Percentiles rank a stretch among this genome's conserved stretches.
Conservation (phyloP, 2,113 vertebrate genomes). For the Anolis carolinensis region DNA sequence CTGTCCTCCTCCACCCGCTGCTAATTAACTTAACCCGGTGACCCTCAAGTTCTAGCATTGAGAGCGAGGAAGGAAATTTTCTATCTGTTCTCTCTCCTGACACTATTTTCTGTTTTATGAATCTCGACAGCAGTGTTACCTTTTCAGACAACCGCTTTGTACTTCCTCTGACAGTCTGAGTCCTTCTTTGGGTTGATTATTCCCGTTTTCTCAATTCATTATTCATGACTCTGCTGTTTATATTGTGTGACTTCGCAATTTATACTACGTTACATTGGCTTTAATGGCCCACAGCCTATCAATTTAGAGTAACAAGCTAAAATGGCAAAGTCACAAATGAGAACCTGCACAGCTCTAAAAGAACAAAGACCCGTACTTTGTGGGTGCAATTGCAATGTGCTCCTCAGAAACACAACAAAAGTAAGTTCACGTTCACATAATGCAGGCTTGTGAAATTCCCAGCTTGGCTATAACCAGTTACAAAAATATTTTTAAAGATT, state of each 20-base stretch:
- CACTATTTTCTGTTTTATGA: background rate
- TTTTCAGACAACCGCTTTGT: background rate
- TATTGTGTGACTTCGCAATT: conserved; percentile 4
- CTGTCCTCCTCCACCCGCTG: background rate
- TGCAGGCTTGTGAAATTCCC: background rate
- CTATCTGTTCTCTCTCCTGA: background rate
- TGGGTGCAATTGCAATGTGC: background rate
- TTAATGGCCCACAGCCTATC: background rate
- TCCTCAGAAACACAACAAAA: background rate
- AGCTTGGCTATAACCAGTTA: background rate
- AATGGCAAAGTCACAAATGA: conserved; percentile 1
- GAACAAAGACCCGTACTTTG: background rate
- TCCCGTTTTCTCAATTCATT: conserved; percentile 11
- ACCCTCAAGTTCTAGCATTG: conserved; percentile 1
- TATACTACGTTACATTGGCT: background rate
- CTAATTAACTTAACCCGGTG: background rate
- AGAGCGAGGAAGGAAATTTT: conserved; percentile 8
- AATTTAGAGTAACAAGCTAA: conserved; percentile 12
- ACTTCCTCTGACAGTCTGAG: background rate
- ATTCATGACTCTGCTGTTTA: conserved; percentile 15
- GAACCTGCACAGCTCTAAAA: background rate
- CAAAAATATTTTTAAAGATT: background rate
- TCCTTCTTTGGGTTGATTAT: conserved; percentile 1
- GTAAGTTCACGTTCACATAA: background rate
- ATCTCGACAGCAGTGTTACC: background rate